These are phyloP conservation scores for Anser cygnoides DNA, from an alignment of 2,113 vertebrate species.

Conservation along the genomic window DNA sequence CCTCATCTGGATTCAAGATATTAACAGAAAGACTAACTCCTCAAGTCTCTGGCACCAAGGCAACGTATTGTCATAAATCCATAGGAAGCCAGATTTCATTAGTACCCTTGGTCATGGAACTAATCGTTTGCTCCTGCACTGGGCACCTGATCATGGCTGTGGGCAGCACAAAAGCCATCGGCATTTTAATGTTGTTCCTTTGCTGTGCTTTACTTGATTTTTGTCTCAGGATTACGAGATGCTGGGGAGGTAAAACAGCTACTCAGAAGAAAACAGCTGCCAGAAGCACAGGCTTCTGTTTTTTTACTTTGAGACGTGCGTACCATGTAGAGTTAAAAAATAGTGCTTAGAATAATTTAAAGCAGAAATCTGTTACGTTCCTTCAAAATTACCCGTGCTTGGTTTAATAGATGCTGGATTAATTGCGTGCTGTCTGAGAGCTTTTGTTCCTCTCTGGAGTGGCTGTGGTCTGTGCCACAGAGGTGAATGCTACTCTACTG, in stretches of 20 bases:
- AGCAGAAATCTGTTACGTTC: constrained; percentile 61
- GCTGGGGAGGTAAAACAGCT: constrained; percentile 44
- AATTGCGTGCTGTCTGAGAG: constrained; percentile 67
- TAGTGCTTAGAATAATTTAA: constrained; percentile 61
- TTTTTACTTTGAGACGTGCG: constrained; percentile 9
- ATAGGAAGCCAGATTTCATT: constrained; percentile 54
- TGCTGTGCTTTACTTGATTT: constrained; percentile 18
- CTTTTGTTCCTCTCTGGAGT: constrained; percentile 64
- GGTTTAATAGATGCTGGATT: constrained; percentile 70
- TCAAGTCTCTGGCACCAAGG: constrained; percentile 41
- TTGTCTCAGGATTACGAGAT: constrained; percentile 50
- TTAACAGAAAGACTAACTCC: constrained; percentile 24
- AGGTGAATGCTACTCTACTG: constrained; percentile 66
- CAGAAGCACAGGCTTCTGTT: constrained; percentile 53
- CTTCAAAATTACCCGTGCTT: constrained; percentile 66
- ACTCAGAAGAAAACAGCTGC: constrained; percentile 22
- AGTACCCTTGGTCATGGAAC: constrained; percentile 20
- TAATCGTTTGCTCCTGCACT: constrained; percentile 2
- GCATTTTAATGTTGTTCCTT: constrained; percentile 30
- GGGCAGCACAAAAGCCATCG: constrained; percentile 21
- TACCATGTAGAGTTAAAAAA: constrained; percentile 32
- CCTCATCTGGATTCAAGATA: constrained; percentile 43
- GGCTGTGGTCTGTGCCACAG: constrained; percentile 64
- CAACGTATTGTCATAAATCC: constrained; percentile 26
- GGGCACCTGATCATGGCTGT: constrained; percentile 21